Evolutionary conservation across 2,113 vertebrate genomes (phyloP).

Genomic region (Cryptotis parvus): DNA sequence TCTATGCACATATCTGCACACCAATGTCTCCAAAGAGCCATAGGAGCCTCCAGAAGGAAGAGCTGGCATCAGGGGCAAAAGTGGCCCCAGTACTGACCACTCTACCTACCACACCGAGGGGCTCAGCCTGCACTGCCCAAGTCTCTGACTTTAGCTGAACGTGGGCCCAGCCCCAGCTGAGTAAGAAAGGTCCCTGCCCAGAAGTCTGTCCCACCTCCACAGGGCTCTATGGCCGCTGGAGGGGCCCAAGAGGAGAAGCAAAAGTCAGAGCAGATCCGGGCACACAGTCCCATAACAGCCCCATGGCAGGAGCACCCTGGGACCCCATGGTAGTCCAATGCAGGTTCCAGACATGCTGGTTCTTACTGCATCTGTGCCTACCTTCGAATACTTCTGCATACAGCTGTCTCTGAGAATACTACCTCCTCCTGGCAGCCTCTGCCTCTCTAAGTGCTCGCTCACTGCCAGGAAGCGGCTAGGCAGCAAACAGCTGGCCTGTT

Average conservation of each 20-base stretch:
- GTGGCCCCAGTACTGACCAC: neutral
- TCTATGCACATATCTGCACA: neutral
- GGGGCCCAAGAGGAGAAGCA: neutral
- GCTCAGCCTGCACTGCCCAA: neutral
- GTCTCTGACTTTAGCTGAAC: neutral
- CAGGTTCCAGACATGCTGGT: neutral
- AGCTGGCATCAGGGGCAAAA: neutral
- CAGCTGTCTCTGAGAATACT: slow-evolving; percentile 66
- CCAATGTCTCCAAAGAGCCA: slow-evolving; percentile 8
- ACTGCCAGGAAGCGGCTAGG: slow-evolving; percentile 66
- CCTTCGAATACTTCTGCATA: slow-evolving; percentile 61
- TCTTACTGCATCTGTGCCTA: slow-evolving; percentile 57
- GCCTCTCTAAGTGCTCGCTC: slow-evolving; percentile 78
- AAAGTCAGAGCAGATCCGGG: neutral
- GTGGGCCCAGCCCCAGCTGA: neutral
- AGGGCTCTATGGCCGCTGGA: neutral
- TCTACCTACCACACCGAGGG: neutral
- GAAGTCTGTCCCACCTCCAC: neutral
- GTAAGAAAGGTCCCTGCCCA: neutral
- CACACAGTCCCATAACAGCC: neutral
- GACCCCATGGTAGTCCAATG: neutral
- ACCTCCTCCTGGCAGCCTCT: slow-evolving; percentile 77
- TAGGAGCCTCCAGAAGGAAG: neutral
- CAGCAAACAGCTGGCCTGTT: slow-evolving; percentile 71
- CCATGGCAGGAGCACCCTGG: neutral